Evolutionary conservation across 2,888 invertebrate genomes (phyloP).

Genomic region (Physocephala rufipes): DNA sequence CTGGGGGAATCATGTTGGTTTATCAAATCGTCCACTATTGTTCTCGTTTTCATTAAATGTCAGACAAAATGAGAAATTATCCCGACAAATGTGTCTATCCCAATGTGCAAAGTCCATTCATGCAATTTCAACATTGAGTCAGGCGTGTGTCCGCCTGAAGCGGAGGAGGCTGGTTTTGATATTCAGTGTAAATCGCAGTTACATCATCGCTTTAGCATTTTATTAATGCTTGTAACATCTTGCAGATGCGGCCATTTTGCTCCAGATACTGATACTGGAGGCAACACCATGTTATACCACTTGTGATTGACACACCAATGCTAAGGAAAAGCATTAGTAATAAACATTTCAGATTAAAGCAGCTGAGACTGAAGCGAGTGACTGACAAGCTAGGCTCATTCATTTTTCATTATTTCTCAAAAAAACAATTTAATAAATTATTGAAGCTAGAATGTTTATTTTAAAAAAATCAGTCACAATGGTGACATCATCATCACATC

Average conservation of each 20-base stretch:
- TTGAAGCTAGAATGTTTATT: too few species aligned
- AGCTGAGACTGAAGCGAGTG: conserved; percentile 3
- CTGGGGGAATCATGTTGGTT: too few species aligned
- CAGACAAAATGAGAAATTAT: conserved; percentile 49
- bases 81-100: conserved; percentile 32
- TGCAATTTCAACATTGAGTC: not conserved
- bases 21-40: conserved; percentile 31
- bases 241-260: conserved; percentile 38
- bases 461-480: too few species aligned
- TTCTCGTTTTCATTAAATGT: conserved; percentile 36
- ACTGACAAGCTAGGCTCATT: too few species aligned
- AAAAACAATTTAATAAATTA: too few species aligned
- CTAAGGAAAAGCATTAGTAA: conserved; percentile 13
- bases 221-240: conserved; percentile 21
- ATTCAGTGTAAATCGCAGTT: conserved; percentile 27
- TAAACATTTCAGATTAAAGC: conserved; percentile 15
- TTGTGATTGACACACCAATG: not conserved
- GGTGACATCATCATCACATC: too few species aligned
- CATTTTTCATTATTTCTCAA: too few species aligned
- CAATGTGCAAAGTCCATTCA: not conserved
- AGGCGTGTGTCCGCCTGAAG: conserved; percentile 32
- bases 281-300: not conserved
- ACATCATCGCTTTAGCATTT: conserved; percentile 39
- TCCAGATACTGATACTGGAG: not conserved
- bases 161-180: conserved; percentile 13